Evolutionary conservation across 2,113 vertebrate genomes (phyloP), one percentile per base, ranked within the genome.

Genomic region (Caloenas nicobarica): DNA sequence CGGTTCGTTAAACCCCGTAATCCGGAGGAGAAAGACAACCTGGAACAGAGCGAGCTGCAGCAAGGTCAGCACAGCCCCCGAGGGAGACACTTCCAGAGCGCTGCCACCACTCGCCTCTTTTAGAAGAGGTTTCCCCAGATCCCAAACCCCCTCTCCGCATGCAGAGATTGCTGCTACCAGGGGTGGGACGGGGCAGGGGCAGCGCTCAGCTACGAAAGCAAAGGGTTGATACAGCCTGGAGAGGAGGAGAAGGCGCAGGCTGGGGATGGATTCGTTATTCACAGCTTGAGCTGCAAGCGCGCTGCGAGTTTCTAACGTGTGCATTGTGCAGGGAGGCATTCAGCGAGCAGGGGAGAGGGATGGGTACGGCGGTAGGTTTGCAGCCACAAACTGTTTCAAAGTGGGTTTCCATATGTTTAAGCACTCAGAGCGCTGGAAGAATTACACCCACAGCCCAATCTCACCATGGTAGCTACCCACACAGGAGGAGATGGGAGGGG

Each of bases 391-490:
- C 96, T 97, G 95, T 86, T 91, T 62, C 71, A 57, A 77, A 96
- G 95, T 72, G 66, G 81, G 69, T 95, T 96, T 97, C 97, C 98
- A 96, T 97, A 96, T 97, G 96, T 71, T 93, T 76, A 71, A 96
- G 91, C 68, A 1, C 69, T 95, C 84, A 22, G 68, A 79, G 83
- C 61, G 33, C 96, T 96, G 94, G 88, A 93, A 97, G 88, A 93
- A 97, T 95, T 85, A 97, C 98, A 95, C 98, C 98, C 97, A 98
- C 98, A 96, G 42, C 78, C 80, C 73, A 3, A 86, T 82, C 96
- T 95, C 96, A 89, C 97, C 97, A 96, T 97, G 97, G 97, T 70
- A 97, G 97, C 98, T 97, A 78, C 98, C 98, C 97, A 98, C 98
- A 96, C 96, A 92, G 92, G 74, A 92, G 58, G 81, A 79, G 78